These are phyloP conservation scores for Poecilia gillii DNA, from an alignment of 2,797 vertebrate species.

Conservation along the genomic window DNA sequence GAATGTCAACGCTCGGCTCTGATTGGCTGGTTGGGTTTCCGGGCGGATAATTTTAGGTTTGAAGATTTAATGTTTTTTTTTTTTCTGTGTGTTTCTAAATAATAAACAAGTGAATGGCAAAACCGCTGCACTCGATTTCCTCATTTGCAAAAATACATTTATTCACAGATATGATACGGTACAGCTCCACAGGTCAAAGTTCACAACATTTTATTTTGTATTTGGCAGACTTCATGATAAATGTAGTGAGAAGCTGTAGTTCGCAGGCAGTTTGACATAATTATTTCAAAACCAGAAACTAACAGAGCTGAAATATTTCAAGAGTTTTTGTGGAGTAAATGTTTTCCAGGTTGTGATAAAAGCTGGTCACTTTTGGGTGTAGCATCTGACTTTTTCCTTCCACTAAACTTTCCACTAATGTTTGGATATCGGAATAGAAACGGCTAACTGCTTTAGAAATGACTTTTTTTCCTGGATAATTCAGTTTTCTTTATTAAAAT, in stretches of 20 bases:
- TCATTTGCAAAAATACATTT: constrained; percentile 84
- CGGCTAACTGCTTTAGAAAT: background rate
- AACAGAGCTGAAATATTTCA: background rate
- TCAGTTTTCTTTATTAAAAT: too few relatives aligned
- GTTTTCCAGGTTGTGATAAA: background rate
- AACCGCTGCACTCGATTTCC: background rate
- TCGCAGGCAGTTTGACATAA: background rate
- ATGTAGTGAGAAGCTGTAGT: background rate
- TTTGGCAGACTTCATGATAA: constrained; percentile 57
- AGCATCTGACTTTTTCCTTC: background rate
- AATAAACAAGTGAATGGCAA: constrained; percentile 64
- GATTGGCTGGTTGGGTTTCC: constrained; percentile 17
- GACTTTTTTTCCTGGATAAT: too few relatives aligned
- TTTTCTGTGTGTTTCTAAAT: constrained; percentile 63
- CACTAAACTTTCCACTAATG: background rate
- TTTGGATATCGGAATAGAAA: background rate
- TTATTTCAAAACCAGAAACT: background rate
- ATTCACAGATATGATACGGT: constrained; percentile 74
- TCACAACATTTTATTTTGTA: constrained; percentile 43
- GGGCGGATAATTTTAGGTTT: constrained; percentile 33
- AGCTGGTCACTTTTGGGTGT: background rate
- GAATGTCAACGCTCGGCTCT: constrained; percentile 22
- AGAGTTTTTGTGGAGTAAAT: background rate
- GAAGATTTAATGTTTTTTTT: constrained; percentile 41
- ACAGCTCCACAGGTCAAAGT: constrained; percentile 53